Conservation (phyloP, 2,797 vertebrate genomes). For the Chaetophractus vellerosus region DNA sequence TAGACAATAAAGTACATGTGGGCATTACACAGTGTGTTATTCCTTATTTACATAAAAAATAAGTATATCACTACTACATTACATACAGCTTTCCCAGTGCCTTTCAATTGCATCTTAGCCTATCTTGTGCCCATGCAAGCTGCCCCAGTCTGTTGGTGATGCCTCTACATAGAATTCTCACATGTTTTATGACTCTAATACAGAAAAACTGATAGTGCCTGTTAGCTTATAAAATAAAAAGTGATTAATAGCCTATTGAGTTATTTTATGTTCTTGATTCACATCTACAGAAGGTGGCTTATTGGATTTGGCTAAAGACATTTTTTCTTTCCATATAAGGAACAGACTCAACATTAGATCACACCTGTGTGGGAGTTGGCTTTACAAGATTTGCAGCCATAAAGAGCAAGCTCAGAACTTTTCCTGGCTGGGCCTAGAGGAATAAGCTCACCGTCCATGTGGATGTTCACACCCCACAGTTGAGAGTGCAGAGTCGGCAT, state of each 20-base stretch:
- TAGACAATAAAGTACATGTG: neutral
- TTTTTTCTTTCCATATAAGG: conserved; percentile 44
- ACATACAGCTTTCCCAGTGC: neutral
- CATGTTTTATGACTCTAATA: conserved; percentile 53
- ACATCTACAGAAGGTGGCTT: conserved; percentile 63
- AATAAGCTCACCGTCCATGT: conserved; percentile 54
- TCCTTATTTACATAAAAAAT: neutral
- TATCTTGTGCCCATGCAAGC: neutral
- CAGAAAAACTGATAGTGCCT: conserved; percentile 8
- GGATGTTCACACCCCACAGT: conserved; percentile 70
- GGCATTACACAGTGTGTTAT: neutral
- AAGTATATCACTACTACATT: neutral
- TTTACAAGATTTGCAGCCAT: conserved; percentile 14
- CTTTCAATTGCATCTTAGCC: neutral
- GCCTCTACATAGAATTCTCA: neutral
- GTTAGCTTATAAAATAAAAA: conserved; percentile 63
- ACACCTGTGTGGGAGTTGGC: conserved; percentile 34
- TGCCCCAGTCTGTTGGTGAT: neutral
- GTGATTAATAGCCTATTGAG: conserved; percentile 1
- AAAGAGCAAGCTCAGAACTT: conserved; percentile 69
- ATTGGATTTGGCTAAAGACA: conserved; percentile 60
- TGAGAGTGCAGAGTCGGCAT: conserved; percentile 72
- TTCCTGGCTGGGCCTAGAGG: conserved; percentile 68
- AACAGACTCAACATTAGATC: conserved; percentile 45
- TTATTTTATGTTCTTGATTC: conserved; percentile 57